Base-by-base conservation (phyloP, 2,113 vertebrate species). In the Pelvicachromis taeniatus region DNA sequence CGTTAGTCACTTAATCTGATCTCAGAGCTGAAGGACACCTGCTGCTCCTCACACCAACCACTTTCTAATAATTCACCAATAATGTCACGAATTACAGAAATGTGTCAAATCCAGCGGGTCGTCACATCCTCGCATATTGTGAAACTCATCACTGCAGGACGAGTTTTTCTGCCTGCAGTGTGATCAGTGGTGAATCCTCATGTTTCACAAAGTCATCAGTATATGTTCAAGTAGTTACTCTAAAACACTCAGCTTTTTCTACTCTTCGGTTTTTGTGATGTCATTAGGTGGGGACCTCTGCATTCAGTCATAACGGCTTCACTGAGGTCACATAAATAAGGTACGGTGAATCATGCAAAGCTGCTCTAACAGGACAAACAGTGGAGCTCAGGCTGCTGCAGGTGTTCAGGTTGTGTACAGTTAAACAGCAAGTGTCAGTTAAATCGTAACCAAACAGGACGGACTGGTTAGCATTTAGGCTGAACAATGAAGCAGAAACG, bases 1-100 rank as follows among this genome's bases (percentile, higher is more conserved):
- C 2, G 8, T 78, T 26, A 70, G 56, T 65, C 29, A 75, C 68
- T 75, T 89, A 89, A 90, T 89, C 88, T 82, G 80, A 87, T 87
- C 29, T 78, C 61, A 87, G 29, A 70, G 35, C 31, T 58, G 75
- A 77, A 81, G 86, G 77, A 90, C 88, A 77, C 85, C 83, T 91
- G 90, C 81, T 85, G 38, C 73, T 75, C 53, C 33, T 33, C 54
- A 59, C 23, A 73, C 16, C 42, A 11, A 31, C 68, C 40, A 29
- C 19, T 19, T 48, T 73, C 23, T 50, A 50, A 73, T 17, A 29
- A 48, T 73, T 48, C 14, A 11, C 29, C 23, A 29, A 48, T 48
- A 9, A 48, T 6, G 23, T 23, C 68, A 73, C 40, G 0, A 29
- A 48, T 19, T 11, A 48, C 68, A 73, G 3, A 29, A 29, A 11